These are phyloP conservation scores for Anoncus sp. DNA, from an alignment of 2,888 invertebrate species.

Conservation along the genomic window DNA sequence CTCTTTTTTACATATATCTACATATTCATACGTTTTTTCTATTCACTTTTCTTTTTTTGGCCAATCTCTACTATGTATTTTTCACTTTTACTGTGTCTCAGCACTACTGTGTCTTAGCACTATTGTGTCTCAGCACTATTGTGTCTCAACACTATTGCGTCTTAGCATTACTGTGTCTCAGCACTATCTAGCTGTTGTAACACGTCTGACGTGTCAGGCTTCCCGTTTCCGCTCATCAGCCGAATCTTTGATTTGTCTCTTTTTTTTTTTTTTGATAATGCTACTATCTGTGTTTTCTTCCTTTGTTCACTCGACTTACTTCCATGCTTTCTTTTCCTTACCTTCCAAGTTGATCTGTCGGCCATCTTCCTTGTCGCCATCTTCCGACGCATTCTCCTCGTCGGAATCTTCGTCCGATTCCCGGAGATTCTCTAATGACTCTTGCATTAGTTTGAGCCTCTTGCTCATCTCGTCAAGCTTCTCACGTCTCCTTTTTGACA, in stretches of 20 bases:
- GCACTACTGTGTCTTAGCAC: not conserved
- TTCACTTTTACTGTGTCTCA: not conserved
- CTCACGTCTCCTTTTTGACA: constrained; percentile 11
- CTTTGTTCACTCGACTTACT: constrained; percentile 13
- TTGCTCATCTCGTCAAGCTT: constrained; percentile 11
- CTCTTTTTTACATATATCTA: not conserved
- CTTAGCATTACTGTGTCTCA: not conserved
- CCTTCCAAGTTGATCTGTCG: constrained; percentile 22
- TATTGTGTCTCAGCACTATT: not conserved
- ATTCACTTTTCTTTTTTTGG: not conserved
- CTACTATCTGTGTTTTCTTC: constrained; percentile 25
- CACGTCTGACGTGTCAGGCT: constrained; percentile 25
- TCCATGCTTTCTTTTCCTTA: not conserved
- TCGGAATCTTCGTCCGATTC: not conserved
- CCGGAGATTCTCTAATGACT: not conserved
- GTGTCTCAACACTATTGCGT: not conserved
- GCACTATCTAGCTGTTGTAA: not conserved
- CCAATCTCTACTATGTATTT: not conserved
- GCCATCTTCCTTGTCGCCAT: constrained; percentile 28
- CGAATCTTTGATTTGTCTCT: constrained; percentile 29
- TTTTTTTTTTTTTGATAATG: constrained; percentile 19
- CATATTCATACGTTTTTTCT: too few species aligned
- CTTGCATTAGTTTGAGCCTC: constrained; percentile 2
- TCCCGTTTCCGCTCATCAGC: constrained; percentile 30
- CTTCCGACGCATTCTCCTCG: constrained; percentile 15